phyloP scores from a whole-genome alignment of 2,113 vertebrate genomes.

The Orthonyx spaldingii region DNA sequence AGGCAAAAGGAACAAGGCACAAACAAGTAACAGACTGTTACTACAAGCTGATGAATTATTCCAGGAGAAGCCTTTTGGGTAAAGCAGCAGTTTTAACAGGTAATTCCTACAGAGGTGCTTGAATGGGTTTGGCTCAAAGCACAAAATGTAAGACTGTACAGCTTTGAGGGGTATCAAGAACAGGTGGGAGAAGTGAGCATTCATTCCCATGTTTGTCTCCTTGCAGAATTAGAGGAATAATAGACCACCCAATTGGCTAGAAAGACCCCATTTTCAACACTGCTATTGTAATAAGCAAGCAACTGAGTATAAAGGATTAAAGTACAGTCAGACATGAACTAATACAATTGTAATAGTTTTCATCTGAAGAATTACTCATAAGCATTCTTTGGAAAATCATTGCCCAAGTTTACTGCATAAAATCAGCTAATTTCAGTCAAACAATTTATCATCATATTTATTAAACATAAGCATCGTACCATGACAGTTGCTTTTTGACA shows the following conservation, averaged over 20 bases:
- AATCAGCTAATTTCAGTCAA: not conserved
- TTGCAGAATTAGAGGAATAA: not conserved
- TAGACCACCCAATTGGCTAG: rapidly evolving
- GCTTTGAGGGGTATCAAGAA: not conserved
- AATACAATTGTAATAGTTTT: not conserved
- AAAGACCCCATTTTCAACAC: not conserved
- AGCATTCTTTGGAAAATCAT: not conserved
- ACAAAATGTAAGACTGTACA: not conserved
- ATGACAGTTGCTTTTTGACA: not conserved
- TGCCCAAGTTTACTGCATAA: not conserved
- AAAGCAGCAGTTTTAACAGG: not conserved
- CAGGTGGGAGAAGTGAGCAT: not conserved
- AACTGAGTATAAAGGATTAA: not conserved
- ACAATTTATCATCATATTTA: not conserved
- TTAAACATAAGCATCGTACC: not conserved
- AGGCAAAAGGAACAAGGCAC: not conserved
- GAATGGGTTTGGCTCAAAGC: not conserved
- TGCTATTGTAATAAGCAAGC: not conserved
- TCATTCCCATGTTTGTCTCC: not conserved
- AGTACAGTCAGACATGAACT: not conserved
- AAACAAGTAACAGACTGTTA: not conserved
- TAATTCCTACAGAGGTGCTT: not conserved
- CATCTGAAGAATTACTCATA: not conserved
- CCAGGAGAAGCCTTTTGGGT: not conserved
- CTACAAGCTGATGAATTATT: not conserved